A percentile compares a stretch with the other conserved stretches of the same genome.
These are phyloP conservation scores for Drosophila orena DNA, from an alignment of 1,140 invertebrate species.

Conservation along the genomic window DNA sequence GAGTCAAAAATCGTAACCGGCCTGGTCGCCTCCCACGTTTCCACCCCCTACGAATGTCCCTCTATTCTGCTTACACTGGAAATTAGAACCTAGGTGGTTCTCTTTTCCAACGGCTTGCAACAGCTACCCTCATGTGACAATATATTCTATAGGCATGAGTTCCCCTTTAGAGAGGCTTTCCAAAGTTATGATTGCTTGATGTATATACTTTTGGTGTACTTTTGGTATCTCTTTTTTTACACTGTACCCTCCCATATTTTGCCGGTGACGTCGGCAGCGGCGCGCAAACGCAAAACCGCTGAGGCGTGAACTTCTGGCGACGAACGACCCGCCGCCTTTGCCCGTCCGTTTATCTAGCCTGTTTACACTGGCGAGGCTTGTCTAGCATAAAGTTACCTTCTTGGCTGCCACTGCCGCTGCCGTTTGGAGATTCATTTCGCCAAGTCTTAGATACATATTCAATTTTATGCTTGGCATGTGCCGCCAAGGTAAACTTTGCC, in stretches of 20 bases:
- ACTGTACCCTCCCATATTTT: constrained; percentile 19
- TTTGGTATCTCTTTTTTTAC: background rate
- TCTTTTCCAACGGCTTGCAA: background rate
- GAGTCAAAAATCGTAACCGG: constrained; percentile 70
- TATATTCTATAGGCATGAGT: too few relatives aligned
- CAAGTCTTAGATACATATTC: constrained; percentile 74
- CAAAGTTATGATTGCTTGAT: too few relatives aligned
- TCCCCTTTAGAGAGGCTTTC: too few relatives aligned
- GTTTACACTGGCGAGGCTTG: constrained; percentile 48
- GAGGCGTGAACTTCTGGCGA: constrained; percentile 67
- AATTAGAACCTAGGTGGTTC: background rate
- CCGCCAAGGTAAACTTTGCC: constrained; percentile 72
- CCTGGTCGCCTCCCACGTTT: constrained; percentile 25
- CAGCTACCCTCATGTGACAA: too few relatives aligned
- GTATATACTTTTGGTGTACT: too few relatives aligned
- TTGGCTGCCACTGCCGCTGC: constrained; percentile 16
- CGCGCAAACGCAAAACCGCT: constrained; percentile 61
- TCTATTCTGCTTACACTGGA: background rate
- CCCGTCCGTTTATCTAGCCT: constrained; percentile 18
- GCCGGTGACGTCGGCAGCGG: constrained; percentile 35
- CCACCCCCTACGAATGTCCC: constrained; percentile 20
- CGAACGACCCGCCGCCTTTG: constrained; percentile 4
- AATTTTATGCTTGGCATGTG: constrained; percentile 83
- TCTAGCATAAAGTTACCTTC: constrained; percentile 71
- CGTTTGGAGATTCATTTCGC: constrained; percentile 63